Evolutionary conservation across 2,888 invertebrate species (phyloP), one percentile per base, ranked within the genome.

Genomic region (Thymelicus lineola): DNA sequence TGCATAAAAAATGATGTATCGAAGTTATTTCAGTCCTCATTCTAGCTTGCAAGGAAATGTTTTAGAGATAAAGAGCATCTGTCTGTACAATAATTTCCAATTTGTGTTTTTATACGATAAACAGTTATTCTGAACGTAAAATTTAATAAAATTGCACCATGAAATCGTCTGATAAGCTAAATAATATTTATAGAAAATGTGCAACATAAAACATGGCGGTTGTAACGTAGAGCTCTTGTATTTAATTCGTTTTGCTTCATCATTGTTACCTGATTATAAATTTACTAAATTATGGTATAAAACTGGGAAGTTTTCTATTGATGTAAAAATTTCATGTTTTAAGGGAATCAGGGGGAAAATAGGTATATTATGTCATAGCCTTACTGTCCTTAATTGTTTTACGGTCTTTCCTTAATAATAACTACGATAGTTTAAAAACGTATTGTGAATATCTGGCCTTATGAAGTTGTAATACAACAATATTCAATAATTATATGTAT

Each of bases 181-280:
- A 36, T 62, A 63, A 45, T 64, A 72, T 72, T 66, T 62, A 66
- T 67, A 50, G 45, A 45, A 60, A 60, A 60, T 45, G 60, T 60
- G 60, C 20, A 45, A 10, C 60, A 45, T 71, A 67, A 66, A 70
- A 60, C 53, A 85, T 86, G 53, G 20, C 12, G 20, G 53, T 20
- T n/a, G n/a, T n/a, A n/a, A n/a, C 53, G 53, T 10, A 17, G 48
- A n/a, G 17, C 17, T 50, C 17, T 6, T 50, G 17, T 9, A 15
- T n/a, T 48, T 15, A 7, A 17, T 50, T 17, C 48, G 15, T 17
- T 15, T 17, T 50, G 15, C 48, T 50, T 50, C 48, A 17, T 15
- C 15, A 50, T 50, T 15, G 17, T 50, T 50, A 50, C 6, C 15
- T 17, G 17, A 17, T 50, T 50, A 50, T 50, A 17, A 17, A n/a